phyloP scores from a whole-genome alignment of 2,888 invertebrate species.

The Taenaris catops region DNA sequence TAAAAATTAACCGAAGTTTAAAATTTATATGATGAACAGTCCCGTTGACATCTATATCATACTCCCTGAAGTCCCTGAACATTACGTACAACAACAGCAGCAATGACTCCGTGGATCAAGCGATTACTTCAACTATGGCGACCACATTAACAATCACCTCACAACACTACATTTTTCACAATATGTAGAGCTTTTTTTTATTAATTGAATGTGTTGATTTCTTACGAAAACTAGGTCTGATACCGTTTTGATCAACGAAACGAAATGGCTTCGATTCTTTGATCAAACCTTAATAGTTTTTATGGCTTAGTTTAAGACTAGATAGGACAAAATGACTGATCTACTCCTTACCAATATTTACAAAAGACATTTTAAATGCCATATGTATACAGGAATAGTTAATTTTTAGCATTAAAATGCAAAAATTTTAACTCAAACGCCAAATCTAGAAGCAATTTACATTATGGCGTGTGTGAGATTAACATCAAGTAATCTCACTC shows the following conservation, averaged over 20 bases:
- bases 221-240: constrained; percentile 26
- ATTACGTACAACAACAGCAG: constrained; percentile 60
- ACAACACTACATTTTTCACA: constrained; percentile 31
- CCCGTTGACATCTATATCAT: constrained; percentile 57
- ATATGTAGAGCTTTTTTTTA: constrained; percentile 10
- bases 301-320: constrained; percentile 35
- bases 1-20: constrained; percentile 1
- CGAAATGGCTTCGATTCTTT: constrained; percentile 74
- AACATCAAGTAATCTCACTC: no score
- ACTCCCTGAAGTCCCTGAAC: constrained; percentile 58
- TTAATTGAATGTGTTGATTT: constrained; percentile 2
- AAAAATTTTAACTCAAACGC: constrained; percentile 68
- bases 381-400: constrained; percentile 47
- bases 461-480: constrained; percentile 81
- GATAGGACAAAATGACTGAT: constrained; percentile 30
- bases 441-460: constrained; percentile 76
- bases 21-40: constrained; percentile 31
- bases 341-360: constrained; percentile 64
- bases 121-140: constrained; percentile 66
- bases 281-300: constrained; percentile 65
- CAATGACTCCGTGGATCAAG: constrained; percentile 59
- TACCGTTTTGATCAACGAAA: constrained; percentile 50
- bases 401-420: constrained; percentile 59
- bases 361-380: constrained; percentile 69
- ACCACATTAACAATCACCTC: constrained; percentile 45